These are phyloP conservation scores for Cricetomys ansorgei DNA, from an alignment of 2,113 vertebrate species.

Conservation along the genomic window DNA sequence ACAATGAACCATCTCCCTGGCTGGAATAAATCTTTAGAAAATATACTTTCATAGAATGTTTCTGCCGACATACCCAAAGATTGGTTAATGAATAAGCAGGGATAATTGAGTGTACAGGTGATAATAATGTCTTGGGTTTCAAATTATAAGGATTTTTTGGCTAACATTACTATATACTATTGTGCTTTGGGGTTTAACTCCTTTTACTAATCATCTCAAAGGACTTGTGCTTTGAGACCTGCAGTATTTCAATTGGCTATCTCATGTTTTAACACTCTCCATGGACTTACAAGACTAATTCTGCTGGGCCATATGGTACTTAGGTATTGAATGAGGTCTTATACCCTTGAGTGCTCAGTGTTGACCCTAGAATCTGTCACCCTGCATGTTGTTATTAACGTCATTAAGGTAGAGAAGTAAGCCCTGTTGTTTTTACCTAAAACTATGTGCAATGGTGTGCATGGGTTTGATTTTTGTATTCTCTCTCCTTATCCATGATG, in stretches of 20 bases:
- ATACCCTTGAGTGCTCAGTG: neutral
- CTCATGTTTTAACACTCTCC: neutral
- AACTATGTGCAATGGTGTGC: neutral
- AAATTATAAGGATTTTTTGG: neutral
- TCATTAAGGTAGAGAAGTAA: neutral
- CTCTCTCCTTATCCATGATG: no score
- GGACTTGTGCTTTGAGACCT: conserved; percentile 22
- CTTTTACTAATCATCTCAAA: conserved; percentile 23
- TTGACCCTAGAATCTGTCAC: neutral
- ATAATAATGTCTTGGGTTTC: neutral
- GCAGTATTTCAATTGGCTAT: neutral
- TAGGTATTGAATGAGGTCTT: neutral
- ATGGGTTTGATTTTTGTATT: neutral
- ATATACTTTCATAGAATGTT: neutral
- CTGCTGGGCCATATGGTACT: neutral
- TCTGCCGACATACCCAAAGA: neutral
- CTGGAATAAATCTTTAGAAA: neutral
- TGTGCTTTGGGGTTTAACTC: neutral
- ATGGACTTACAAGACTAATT: neutral
- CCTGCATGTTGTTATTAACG: neutral
- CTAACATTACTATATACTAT: neutral
- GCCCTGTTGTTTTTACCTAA: neutral
- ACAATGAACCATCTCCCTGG: neutral
- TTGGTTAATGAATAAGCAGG: neutral
- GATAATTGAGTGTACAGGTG: neutral